Conservation (phyloP, 92 coral and sea anemone species). For the Zoanthus sociatus region DNA sequence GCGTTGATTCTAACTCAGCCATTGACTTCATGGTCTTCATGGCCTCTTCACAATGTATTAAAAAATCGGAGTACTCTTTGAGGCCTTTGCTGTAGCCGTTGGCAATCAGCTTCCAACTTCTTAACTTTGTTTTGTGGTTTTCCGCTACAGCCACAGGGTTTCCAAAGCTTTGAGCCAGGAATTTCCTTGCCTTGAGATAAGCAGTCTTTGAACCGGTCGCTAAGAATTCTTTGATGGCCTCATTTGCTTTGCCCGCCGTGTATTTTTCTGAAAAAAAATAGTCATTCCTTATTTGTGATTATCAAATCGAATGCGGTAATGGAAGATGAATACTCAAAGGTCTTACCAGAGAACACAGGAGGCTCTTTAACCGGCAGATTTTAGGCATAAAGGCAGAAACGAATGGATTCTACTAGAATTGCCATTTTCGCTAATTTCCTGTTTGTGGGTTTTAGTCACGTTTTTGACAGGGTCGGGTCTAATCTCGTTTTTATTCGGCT, state of each 20-base stretch:
- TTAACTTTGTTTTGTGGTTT: not conserved
- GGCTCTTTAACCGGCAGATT: conserved; percentile 64
- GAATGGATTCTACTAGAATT: not conserved
- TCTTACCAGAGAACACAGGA: conserved; percentile 49
- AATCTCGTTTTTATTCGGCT: not conserved
- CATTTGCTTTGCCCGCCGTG: conserved; percentile 70
- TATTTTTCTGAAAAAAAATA: conserved; percentile 72
- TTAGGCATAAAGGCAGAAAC: conserved; percentile 18
- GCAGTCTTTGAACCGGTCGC: conserved; percentile 62
- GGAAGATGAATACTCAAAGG: too few species aligned
- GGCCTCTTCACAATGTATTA: conserved; percentile 66
- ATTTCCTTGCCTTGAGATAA: conserved; percentile 64
- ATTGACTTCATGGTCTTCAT: conserved; percentile 60
- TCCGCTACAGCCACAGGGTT: conserved; percentile 77
- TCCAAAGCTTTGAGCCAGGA: conserved; percentile 70
- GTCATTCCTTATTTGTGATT: conserved; percentile 58
- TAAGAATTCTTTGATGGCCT: conserved; percentile 69
- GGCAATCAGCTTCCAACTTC: conserved; percentile 67
- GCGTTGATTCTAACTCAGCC: conserved; percentile 66
- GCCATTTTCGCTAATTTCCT: not conserved
- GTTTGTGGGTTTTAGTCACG: not conserved
- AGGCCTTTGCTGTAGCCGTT: conserved; percentile 72
- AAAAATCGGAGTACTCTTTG: conserved; percentile 70
- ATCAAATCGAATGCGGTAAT: conserved; percentile 63
- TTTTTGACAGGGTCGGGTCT: not conserved